Base-by-base conservation (phyloP, 1,140 invertebrate species). In the Dysdera silvatica region DNA sequence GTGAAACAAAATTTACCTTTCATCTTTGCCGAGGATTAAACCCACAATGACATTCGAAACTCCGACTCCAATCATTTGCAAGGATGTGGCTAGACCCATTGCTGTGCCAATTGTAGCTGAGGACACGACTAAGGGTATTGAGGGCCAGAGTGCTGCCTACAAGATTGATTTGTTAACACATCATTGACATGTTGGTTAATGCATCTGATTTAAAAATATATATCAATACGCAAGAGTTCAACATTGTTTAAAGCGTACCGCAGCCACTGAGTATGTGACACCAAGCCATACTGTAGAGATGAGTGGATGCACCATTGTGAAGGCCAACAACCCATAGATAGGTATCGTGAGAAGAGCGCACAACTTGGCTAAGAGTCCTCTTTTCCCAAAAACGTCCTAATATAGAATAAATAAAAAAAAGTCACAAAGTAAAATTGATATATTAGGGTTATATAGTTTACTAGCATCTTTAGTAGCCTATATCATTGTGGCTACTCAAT, bases 11-110 rank as follows among this genome's bases (percentile, higher is more conserved):
- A 29, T 48, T 40, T 67, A 69, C 66, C 49, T 45, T 18, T 67
- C 48, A 32, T 47, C 48, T 16, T 65, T 43, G 26, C 75, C 75
- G 14, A 77, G 71, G 48, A 78, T 75, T 37, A 71, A 67, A 8
- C 77, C 77, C 18, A 78, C 76, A 40, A 77, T 63, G n/a, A 77
- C 40, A 60, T 78, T 78, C 28, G 74, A 77, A 49, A 77, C 67
- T 26, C 67, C 77, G 61, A 77, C 74, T n/a, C 77, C 77, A 67
- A 78, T 74, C 76, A 78, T 78, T 70, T 78, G 77, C 54, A 78
- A 68, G 26, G 75, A 77, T 20, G 76, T 78, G 16, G 75, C 76
- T 4, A 78, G 49, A 4, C 77, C 77, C 74, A 78, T 76, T 16
- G 77, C 77, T 53, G 76, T 78, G 12, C 77, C 77, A 24, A 78